Conservation (phyloP, 2,797 vertebrate species). For the Anableps anableps region DNA sequence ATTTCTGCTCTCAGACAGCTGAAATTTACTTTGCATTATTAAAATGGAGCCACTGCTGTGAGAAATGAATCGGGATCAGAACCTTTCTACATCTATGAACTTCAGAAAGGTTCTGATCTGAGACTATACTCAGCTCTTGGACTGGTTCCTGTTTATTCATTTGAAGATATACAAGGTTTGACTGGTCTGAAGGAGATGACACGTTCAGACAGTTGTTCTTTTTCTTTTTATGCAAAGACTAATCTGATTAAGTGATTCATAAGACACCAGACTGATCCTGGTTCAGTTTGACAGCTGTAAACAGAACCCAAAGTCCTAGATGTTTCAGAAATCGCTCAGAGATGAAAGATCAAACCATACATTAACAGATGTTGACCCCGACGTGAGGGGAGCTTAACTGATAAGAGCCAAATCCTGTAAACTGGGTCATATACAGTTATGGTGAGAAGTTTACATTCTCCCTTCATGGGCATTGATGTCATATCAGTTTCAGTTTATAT, state of each 20-base stretch:
- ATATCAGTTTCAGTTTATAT: too few relatives aligned
- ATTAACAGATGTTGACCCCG: too few relatives aligned
- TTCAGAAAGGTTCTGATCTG: not conserved
- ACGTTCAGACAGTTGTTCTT: not conserved
- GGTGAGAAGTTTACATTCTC: not conserved
- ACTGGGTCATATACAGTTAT: not conserved
- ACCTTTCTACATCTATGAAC: not conserved
- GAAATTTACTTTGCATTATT: not conserved
- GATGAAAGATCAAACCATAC: not conserved
- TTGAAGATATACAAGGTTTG: constrained; percentile 7
- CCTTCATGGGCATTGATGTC: too few relatives aligned
- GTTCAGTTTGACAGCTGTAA: not conserved
- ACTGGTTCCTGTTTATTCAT: not conserved
- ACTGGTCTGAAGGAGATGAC: constrained; percentile 18
- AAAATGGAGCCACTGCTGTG: not conserved
- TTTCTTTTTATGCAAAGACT: not conserved
- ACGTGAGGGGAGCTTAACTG: too few relatives aligned
- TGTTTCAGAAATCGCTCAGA: not conserved
- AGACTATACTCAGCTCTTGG: not conserved
- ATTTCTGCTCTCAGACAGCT: not conserved
- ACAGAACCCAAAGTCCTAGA: not conserved
- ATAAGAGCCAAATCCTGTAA: not conserved
- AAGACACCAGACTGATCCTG: not conserved
- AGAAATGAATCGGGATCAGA: constrained; percentile 6
- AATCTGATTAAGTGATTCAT: not conserved